These are phyloP conservation scores for Xanthia icteritia DNA, from an alignment of 2,888 invertebrate genomes.

Conservation along the genomic window DNA sequence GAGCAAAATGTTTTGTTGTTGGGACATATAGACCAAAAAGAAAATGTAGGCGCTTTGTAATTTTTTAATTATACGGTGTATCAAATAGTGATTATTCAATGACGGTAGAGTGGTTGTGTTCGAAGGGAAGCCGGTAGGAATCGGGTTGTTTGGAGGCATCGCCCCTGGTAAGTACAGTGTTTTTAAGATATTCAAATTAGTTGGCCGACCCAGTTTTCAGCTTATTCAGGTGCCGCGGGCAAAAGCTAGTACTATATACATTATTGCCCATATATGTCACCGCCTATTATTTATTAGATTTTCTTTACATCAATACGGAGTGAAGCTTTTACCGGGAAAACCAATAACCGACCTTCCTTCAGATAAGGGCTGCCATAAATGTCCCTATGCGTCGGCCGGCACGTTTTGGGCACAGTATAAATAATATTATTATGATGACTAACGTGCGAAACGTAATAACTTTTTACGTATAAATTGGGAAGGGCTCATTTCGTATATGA, in stretches of 20 bases:
- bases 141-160: too few species aligned
- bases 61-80: too few species aligned
- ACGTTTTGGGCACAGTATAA: conserved; percentile 33
- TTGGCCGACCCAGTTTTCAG: conserved; percentile 12
- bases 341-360: conserved; percentile 74
- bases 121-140: too few species aligned
- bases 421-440: conserved; percentile 44
- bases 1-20: too few species aligned
- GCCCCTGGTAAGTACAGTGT: not conserved
- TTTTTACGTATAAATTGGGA: conserved; percentile 26
- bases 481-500: conserved; percentile 16
- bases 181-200: conserved; percentile 13
- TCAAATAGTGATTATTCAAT: too few species aligned
- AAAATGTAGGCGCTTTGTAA: too few species aligned
- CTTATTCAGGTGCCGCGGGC: not conserved
- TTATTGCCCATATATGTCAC: conserved; percentile 46
- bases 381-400: conserved; percentile 47
- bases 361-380: conserved; percentile 61
- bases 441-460: conserved; percentile 40
- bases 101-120: too few species aligned
- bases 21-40: too few species aligned
- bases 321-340: conserved; percentile 75
- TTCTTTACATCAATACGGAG: conserved; percentile 72
- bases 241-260: not conserved
- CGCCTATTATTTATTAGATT: conserved; percentile 80